A percentile compares a stretch with the other conserved stretches of the same genome.
These are phyloP conservation scores for Maconellicoccus hirsutus DNA, from an alignment of 1,140 invertebrate genomes.

Conservation along the genomic window DNA sequence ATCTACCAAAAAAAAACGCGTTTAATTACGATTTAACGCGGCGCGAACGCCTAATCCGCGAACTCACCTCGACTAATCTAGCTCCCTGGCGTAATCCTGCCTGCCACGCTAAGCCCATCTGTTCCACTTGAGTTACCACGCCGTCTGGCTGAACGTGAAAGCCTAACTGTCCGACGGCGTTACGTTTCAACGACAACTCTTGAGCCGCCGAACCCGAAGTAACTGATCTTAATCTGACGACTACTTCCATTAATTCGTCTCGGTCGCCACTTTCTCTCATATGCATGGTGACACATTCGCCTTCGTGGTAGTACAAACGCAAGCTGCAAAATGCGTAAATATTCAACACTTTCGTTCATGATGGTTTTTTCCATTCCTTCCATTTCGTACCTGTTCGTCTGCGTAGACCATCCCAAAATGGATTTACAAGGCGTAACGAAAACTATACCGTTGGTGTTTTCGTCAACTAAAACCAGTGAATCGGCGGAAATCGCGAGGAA, in stretches of 20 bases:
- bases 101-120: conserved; percentile 71
- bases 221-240: conserved; percentile 54
- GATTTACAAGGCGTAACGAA: conserved; percentile 74
- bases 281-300: conserved; percentile 69
- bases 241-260: conserved; percentile 68
- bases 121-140: conserved; percentile 86
- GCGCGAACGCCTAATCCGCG: background rate
- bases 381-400: conserved; percentile 44
- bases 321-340: conserved; percentile 36
- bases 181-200: conserved; percentile 63
- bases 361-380: background rate
- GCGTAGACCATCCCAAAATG: conserved; percentile 68
- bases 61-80: conserved; percentile 65
- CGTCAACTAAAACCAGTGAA: conserved; percentile 75
- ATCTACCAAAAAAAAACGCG: conserved; percentile 41
- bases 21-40: background rate
- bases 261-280: conserved; percentile 51
- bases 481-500: conserved; percentile 79
- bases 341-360: background rate
- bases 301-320: conserved; percentile 63
- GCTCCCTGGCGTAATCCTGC: conserved; percentile 82
- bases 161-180: conserved; percentile 74
- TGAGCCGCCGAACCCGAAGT: conserved; percentile 59
- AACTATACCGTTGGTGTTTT: conserved; percentile 66
- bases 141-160: conserved; percentile 95